These are phyloP conservation scores for Toxonevra muliebris DNA, from an alignment of 2,888 invertebrate genomes.

Conservation along the genomic window DNA sequence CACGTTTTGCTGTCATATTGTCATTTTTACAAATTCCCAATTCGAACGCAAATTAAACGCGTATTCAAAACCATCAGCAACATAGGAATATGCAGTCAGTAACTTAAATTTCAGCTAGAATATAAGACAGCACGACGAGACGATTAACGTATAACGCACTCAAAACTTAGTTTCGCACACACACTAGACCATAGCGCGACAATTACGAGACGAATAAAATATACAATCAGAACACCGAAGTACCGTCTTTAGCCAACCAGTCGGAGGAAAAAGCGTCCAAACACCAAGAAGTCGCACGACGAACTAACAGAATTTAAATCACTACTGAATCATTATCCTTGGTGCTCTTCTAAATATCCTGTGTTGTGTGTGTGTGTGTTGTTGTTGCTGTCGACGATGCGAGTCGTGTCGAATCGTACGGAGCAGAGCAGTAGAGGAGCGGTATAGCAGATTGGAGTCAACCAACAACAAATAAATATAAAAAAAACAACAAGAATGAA, in stretches of 20 bases:
- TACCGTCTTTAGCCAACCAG: background rate
- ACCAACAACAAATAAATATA: slow-evolving; percentile 55
- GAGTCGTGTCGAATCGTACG: slow-evolving; percentile 11
- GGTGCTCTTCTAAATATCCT: slow-evolving; percentile 38
- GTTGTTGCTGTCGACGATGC: slow-evolving; percentile 15
- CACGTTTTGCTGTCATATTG: slow-evolving; percentile 65
- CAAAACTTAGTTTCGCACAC: no score
- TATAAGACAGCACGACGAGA: no score
- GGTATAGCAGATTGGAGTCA: slow-evolving; percentile 56
- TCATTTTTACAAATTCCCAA: slow-evolving; percentile 48
- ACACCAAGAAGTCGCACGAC: slow-evolving; percentile 37
- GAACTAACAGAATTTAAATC: slow-evolving; percentile 39
- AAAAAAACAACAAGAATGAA: slow-evolving; percentile 14
- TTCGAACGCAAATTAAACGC: no score
- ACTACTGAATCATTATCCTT: slow-evolving; percentile 40
- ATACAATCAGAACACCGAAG: slow-evolving; percentile 5
- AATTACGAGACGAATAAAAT: background rate
- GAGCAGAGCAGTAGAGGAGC: background rate
- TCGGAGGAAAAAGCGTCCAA: slow-evolving; percentile 24
- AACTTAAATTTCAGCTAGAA: no score
- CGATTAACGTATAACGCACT: no score
- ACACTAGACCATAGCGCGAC: background rate
- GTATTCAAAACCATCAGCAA: no score
- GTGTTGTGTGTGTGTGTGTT: slow-evolving; percentile 15
- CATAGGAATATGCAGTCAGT: no score